Conservation (phyloP, 2,113 vertebrate genomes). For the Spilogale gracilis region DNA sequence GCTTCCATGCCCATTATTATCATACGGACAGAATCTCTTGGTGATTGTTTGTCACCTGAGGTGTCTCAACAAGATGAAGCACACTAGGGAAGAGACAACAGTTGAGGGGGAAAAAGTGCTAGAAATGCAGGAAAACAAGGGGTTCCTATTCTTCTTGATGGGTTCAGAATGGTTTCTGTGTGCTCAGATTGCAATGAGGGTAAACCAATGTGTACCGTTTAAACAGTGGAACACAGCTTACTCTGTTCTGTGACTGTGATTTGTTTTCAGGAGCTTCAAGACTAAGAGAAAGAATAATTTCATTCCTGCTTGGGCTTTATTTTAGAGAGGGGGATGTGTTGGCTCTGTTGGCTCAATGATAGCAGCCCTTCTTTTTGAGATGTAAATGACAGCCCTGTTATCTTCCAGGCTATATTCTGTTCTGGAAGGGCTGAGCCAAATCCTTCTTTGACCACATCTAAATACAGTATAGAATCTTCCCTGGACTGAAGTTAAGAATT, state of each 20-base stretch:
- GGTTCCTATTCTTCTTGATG: constrained; percentile 22
- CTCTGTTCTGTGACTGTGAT: neutral
- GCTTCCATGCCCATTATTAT: constrained; percentile 82
- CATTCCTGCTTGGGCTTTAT: neutral
- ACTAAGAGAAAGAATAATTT: neutral
- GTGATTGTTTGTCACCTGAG: constrained; percentile 80
- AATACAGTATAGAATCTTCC: neutral
- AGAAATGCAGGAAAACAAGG: constrained; percentile 63
- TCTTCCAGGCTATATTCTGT: neutral
- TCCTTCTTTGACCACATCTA: neutral
- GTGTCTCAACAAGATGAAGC: constrained; percentile 81
- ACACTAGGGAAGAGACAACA: constrained; percentile 77
- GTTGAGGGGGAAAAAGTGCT: constrained; percentile 72
- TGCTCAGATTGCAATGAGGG: neutral
- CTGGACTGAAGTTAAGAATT: neutral
- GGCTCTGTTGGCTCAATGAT: neutral
- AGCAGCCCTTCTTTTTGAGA: constrained; percentile 35
- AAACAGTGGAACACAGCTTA: constrained; percentile 15
- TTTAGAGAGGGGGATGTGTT: neutral
- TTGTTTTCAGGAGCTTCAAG: constrained; percentile 33
- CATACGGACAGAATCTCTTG: constrained; percentile 79
- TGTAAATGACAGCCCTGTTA: neutral
- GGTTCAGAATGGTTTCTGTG: constrained; percentile 55
- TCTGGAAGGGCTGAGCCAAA: neutral
- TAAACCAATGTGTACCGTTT: neutral